These are phyloP conservation scores for Arvicanthis niloticus DNA, from an alignment of 2,113 vertebrate genomes.

Conservation along the genomic window DNA sequence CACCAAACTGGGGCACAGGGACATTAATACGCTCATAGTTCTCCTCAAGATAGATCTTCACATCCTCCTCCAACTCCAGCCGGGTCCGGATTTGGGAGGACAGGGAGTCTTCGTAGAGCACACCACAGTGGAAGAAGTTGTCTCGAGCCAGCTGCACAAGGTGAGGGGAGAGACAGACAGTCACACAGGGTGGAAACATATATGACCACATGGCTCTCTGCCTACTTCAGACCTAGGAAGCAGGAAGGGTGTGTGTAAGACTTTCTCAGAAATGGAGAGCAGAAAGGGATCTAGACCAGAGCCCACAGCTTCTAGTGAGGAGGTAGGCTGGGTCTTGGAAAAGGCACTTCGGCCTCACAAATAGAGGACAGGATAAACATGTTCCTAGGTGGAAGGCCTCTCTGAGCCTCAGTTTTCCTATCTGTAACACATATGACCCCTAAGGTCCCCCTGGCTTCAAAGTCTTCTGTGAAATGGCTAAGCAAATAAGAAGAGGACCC, in stretches of 20 bases:
- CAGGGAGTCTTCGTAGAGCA: conserved; percentile 92
- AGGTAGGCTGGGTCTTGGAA: neutral
- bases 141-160: conserved; percentile 90
- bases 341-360: neutral
- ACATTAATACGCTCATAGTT: conserved; percentile 96
- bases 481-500: neutral
- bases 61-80: conserved; percentile 94
- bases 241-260: neutral
- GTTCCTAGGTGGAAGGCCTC: neutral
- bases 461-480: neutral
- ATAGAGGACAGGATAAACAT: rapidly evolving
- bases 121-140: conserved; percentile 93
- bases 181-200: rapidly evolving
- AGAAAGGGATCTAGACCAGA: neutral
- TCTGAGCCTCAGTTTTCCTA: neutral
- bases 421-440: neutral
- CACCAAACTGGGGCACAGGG: conserved; percentile 93
- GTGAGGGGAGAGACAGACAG: rapidly evolving
- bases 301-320: neutral
- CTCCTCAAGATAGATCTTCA: conserved; percentile 94
- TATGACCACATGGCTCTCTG: neutral
- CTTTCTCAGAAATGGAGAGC: neutral
- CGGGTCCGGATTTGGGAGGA: conserved; percentile 89
- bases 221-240: neutral
- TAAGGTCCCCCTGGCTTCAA: neutral